Percentiles rank a stretch among this genome's conserved stretches.
phyloP scores from a whole-genome alignment of 2,113 vertebrate species.

The Coturnix japonica region DNA sequence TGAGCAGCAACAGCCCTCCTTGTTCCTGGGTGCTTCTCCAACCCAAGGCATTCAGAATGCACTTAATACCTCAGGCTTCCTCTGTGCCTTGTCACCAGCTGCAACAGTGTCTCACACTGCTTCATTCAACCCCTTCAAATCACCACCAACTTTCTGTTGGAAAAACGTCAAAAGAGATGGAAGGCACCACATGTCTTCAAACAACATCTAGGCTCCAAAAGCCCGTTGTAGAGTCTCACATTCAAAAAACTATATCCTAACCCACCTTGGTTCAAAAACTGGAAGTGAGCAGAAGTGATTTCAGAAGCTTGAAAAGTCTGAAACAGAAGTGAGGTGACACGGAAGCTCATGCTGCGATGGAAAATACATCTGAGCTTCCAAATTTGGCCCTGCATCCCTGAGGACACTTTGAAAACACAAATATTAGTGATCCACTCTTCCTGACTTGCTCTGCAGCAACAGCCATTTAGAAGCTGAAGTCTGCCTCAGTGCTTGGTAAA shows the following conservation, averaged over 20 bases:
- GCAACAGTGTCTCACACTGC: not conserved
- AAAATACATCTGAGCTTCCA: not conserved
- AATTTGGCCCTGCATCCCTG: not conserved
- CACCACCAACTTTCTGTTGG: not conserved
- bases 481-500: not conserved
- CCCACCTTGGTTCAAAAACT: not conserved
- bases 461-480: not conserved
- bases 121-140: not conserved
- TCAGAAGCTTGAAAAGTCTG: not conserved
- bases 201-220: not conserved
- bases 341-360: not conserved
- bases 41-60: not conserved
- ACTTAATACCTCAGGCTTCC: not conserved
- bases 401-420: not conserved
- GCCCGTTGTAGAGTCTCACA: fast-evolving
- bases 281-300: not conserved
- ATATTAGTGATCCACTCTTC: not conserved
- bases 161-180: not conserved
- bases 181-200: not conserved
- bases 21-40: not conserved
- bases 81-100: not conserved
- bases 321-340: not conserved
- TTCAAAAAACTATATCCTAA: not conserved
- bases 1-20: not conserved
- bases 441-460: not conserved